A percentile compares a stretch with the other conserved stretches of the same genome.
Evolutionary conservation across 2,113 vertebrate genomes (phyloP).

Genomic region (Zootoca vivipara): DNA sequence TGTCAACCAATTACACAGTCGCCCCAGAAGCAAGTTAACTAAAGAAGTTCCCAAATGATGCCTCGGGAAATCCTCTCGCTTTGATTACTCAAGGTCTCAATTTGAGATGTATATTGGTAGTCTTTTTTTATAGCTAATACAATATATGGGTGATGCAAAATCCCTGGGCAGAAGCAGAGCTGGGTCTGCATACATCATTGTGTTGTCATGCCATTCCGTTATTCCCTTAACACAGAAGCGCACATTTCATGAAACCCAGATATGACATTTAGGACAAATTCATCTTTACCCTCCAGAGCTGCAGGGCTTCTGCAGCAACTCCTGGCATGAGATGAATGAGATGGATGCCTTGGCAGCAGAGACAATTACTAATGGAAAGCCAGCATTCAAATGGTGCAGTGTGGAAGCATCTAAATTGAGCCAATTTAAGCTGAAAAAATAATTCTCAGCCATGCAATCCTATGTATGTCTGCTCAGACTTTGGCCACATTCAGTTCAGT

Average conservation of each 20-base stretch:
- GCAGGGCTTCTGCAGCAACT: not conserved
- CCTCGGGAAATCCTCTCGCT: not conserved
- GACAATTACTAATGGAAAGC: not conserved
- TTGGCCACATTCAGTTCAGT: not conserved
- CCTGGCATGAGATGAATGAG: not conserved
- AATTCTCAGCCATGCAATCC: not conserved
- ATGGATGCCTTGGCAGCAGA: not conserved
- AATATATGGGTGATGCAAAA: not conserved
- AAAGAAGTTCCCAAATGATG: not conserved
- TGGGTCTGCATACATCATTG: not conserved
- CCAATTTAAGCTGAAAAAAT: not conserved
- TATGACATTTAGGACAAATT: conserved; percentile 7
- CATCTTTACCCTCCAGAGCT: not conserved
- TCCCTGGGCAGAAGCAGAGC: not conserved
- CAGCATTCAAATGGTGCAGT: not conserved
- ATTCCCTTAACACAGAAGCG: not conserved
- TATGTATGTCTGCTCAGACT: not conserved
- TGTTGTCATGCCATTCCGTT: not conserved
- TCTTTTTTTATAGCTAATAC: not conserved
- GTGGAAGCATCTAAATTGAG: not conserved
- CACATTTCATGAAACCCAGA: not conserved
- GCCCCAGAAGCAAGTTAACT: not conserved
- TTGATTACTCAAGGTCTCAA: not conserved
- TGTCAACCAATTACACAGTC: not conserved
- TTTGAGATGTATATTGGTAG: not conserved